A percentile compares a stretch with the other conserved stretches of the same genome.
Conservation (phyloP, 2,888 invertebrate genomes). For the Callinectes sapidus region DNA sequence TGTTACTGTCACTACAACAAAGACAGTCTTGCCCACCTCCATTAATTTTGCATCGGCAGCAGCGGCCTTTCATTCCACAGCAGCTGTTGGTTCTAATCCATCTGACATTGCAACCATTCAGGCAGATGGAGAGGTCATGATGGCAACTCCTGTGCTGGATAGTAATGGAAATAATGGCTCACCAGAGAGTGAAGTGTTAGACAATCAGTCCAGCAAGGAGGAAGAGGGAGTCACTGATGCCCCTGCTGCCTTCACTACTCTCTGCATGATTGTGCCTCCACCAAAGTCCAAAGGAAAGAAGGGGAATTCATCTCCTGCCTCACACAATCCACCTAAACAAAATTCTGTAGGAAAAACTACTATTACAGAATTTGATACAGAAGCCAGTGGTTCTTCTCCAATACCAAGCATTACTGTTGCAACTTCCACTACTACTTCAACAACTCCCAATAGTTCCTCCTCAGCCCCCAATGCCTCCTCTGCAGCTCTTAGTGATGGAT, state of each 20-base stretch:
- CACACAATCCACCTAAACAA: conserved; percentile 19
- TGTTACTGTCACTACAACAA: conserved; percentile 50
- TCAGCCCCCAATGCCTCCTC: background rate
- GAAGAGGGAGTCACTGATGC: background rate
- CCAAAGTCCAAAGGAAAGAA: background rate
- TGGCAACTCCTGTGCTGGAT: background rate
- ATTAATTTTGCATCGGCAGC: background rate
- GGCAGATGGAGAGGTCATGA: background rate
- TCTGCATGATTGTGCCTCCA: conserved; percentile 1
- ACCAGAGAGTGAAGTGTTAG: background rate
- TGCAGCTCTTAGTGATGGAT: background rate
- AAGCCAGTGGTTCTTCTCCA: background rate
- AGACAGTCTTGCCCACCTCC: background rate
- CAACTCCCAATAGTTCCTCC: background rate
- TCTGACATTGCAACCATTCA: background rate
- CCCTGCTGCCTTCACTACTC: conserved; percentile 10
- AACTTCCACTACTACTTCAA: background rate
- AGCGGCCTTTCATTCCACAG: background rate
- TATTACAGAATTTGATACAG: background rate
- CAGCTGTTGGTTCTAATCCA: background rate
- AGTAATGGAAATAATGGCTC: background rate
- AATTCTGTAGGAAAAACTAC: background rate
- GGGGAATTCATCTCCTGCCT: conserved; percentile 38
- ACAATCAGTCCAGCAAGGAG: background rate
- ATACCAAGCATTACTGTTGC: background rate